These are phyloP conservation scores for Morelia viridis DNA, from an alignment of 2,797 vertebrate genomes.

Conservation along the genomic window DNA sequence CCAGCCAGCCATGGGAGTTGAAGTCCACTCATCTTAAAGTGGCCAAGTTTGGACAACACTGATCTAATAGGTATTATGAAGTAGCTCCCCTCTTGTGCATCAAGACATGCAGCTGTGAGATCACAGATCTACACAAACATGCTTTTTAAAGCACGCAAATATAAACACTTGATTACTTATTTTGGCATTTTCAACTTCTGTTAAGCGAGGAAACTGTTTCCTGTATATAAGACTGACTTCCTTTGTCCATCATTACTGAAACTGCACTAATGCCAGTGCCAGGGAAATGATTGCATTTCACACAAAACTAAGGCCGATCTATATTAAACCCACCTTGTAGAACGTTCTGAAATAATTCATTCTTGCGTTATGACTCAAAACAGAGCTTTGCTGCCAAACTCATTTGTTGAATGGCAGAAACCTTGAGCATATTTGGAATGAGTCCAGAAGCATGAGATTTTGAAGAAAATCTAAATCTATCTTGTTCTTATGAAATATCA, in stretches of 20 bases:
- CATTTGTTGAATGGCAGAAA: not conserved
- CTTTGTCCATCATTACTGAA: not conserved
- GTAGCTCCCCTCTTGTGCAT: not conserved
- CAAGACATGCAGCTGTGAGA: conserved; percentile 10
- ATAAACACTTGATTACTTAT: conserved; percentile 16
- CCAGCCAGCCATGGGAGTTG: no score
- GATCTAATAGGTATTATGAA: conserved; percentile 25
- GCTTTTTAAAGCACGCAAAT: not conserved
- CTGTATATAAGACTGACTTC: not conserved
- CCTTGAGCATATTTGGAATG: not conserved
- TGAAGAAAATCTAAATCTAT: conserved; percentile 12
- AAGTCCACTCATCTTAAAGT: no score
- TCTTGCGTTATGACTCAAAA: not conserved
- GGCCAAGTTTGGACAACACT: no score
- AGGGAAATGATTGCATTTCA: not conserved
- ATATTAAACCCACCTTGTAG: conserved; percentile 8
- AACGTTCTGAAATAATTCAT: not conserved
- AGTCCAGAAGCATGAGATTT: not conserved
- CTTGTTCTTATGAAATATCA: not conserved
- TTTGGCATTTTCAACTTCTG: not conserved
- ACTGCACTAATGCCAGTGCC: not conserved
- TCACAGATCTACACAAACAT: conserved; percentile 6
- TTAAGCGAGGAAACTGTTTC: not conserved
- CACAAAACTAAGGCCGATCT: conserved; percentile 4
- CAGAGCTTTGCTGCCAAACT: conserved; percentile 2